Evolutionary conservation across 2,113 vertebrate species (phyloP).

Genomic region (Panthera leo): DNA sequence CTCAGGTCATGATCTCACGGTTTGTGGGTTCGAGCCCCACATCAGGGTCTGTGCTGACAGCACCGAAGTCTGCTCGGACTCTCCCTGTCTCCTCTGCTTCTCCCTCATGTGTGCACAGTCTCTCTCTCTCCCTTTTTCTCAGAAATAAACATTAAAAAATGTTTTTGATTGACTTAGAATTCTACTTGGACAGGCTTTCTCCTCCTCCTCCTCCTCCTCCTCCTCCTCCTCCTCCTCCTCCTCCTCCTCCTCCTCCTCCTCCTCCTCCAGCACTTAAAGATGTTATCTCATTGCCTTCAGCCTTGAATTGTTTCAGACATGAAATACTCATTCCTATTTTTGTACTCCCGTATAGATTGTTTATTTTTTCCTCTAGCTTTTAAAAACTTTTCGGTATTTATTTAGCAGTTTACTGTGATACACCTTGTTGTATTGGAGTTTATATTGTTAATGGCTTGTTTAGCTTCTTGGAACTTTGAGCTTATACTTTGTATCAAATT

Average conservation of each 20-base stretch:
- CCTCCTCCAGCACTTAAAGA: not conserved
- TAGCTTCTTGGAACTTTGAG: not conserved
- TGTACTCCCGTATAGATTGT: not conserved
- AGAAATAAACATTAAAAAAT: not conserved
- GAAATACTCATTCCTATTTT: not conserved
- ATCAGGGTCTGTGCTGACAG: too few species aligned
- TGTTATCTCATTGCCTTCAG: not conserved
- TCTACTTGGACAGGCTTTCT: not conserved
- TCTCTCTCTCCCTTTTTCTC: too few species aligned
- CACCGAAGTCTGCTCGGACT: too few species aligned
- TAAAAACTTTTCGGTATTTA: not conserved
- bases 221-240: too few species aligned
- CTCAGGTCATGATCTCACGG: too few species aligned
- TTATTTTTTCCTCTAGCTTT: not conserved
- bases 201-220: too few species aligned
- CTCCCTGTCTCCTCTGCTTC: too few species aligned
- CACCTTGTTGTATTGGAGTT: not conserved
- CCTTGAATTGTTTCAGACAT: not conserved
- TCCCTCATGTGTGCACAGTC: too few species aligned
- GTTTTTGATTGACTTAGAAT: not conserved
- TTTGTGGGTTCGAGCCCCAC: too few species aligned
- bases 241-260: too few species aligned
- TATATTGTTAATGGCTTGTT: not conserved
- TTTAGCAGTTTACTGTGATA: not conserved
- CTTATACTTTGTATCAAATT: slow-evolving; percentile 39